phyloP scores from a whole-genome alignment of 2,888 invertebrate genomes.

The Ecdyonurus torrentis region DNA sequence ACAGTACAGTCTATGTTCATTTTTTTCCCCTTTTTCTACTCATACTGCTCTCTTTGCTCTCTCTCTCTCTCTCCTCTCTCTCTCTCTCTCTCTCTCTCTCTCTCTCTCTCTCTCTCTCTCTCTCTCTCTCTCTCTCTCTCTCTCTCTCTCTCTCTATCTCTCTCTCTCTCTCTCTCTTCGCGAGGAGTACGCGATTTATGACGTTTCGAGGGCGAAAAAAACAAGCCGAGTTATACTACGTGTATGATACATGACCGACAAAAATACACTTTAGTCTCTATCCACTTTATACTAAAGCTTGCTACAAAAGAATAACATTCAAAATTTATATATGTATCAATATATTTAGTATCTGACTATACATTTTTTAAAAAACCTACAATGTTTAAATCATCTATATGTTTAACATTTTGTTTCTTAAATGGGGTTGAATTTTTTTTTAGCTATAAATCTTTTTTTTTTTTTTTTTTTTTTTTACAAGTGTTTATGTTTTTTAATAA shows the following conservation, averaged over 20 bases:
- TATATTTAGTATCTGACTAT: neutral
- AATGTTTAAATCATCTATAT: neutral
- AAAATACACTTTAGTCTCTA: neutral
- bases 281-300: neutral
- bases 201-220: neutral
- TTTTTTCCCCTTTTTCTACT: neutral
- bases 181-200: neutral
- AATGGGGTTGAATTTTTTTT: too few species aligned
- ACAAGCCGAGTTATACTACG: neutral
- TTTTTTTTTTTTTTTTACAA: too few species aligned
- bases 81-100: neutral
- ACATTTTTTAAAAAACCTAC: neutral
- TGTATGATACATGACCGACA: neutral
- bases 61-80: neutral
- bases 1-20: neutral
- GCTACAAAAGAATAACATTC: neutral
- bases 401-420: neutral
- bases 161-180: neutral
- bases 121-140: neutral
- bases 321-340: neutral
- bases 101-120: neutral
- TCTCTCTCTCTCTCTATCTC: constrained; percentile 2
- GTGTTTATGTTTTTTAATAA: too few species aligned
- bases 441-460: too few species aligned
- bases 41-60: neutral